These are phyloP conservation scores for Leucoraja ocellata DNA, from an alignment of 2,797 vertebrate species.

Conservation along the genomic window DNA sequence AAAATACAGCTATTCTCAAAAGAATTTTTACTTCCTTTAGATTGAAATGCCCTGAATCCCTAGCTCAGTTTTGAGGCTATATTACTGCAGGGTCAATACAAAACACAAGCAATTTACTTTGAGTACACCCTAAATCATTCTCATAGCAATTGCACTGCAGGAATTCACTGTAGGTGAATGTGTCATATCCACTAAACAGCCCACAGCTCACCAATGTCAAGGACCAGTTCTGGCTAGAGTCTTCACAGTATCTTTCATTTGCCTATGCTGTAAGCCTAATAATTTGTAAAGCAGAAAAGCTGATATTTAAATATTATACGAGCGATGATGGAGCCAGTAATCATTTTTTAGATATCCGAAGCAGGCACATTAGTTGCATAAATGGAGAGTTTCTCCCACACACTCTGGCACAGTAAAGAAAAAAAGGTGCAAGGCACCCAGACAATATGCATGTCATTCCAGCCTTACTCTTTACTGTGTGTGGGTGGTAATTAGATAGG, in stretches of 20 bases:
- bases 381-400: conserved; percentile 15
- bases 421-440: neutral
- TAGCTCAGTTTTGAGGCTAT: neutral
- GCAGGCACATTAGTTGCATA: neutral
- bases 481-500: neutral
- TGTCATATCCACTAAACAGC: neutral
- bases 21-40: neutral
- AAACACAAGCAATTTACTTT: neutral
- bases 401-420: neutral
- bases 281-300: neutral
- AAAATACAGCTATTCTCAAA: neutral
- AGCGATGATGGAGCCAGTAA: neutral
- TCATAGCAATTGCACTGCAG: neutral
- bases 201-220: neutral
- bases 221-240: neutral
- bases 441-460: conserved; percentile 7
- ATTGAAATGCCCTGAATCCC: neutral
- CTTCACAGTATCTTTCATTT: too few relatives aligned
- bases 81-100: neutral
- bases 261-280: neutral
- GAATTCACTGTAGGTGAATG: neutral
- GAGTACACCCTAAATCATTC: neutral
- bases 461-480: conserved; percentile 8
- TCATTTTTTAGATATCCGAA: neutral
- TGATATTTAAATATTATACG: neutral